phyloP scores from a whole-genome alignment of 2,888 invertebrate genomes.

The Thumatha senex region DNA sequence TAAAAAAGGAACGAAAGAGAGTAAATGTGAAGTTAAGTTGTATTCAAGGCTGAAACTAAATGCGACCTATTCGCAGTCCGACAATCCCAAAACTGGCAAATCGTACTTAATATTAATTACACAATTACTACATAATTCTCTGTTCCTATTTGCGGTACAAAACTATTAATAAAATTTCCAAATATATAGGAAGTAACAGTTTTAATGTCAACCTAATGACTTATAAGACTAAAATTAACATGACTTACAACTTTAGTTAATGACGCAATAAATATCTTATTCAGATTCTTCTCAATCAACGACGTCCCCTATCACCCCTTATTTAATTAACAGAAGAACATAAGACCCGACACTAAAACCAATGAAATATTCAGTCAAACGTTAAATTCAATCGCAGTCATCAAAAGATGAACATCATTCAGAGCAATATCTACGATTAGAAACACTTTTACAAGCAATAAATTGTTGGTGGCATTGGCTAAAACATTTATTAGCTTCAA shows the following conservation, averaged over 20 bases:
- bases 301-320: neutral
- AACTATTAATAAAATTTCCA: no score
- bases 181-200: no score
- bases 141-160: no score
- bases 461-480: conserved; percentile 74
- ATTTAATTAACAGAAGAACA: conserved; percentile 45
- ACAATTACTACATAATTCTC: no score
- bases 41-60: no score
- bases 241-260: neutral
- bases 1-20: no score
- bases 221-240: neutral
- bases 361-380: conserved; percentile 63
- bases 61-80: no score
- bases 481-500: conserved; percentile 83
- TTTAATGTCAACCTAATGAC: no score
- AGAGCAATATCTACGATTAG: conserved; percentile 76
- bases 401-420: conserved; percentile 65
- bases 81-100: no score
- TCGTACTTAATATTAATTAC: no score
- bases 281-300: neutral
- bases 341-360: conserved; percentile 46
- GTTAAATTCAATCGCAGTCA: conserved; percentile 76
- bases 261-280: neutral
- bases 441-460: conserved; percentile 84
- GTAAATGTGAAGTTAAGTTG: no score